A percentile compares a stretch with the other conserved stretches of the same genome.
phyloP scores from a whole-genome alignment of 2,113 vertebrate genomes.

The Brachypteracias leptosomus region DNA sequence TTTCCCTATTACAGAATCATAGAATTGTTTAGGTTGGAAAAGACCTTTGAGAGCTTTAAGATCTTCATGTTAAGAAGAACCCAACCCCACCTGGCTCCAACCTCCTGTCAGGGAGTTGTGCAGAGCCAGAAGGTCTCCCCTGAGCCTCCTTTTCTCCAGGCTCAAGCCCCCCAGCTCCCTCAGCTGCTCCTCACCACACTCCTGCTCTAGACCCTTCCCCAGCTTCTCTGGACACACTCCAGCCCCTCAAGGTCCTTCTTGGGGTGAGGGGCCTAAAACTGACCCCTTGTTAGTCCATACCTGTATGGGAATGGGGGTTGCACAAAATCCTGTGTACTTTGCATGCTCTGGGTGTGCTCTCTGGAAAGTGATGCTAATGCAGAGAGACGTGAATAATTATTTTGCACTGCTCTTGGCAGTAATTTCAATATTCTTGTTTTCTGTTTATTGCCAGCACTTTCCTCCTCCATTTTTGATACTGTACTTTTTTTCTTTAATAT shows the following conservation, averaged over 20 bases:
- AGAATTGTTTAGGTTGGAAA: neutral
- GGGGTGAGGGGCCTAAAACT: neutral
- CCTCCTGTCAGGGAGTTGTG: neutral
- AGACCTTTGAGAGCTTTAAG: neutral
- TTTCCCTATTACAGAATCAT: neutral
- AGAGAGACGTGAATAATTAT: neutral
- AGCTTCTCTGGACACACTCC: neutral
- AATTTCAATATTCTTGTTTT: slow-evolving; percentile 4
- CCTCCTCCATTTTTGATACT: neutral
- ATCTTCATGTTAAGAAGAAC: neutral
- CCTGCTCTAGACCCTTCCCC: neutral
- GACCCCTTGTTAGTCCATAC: neutral
- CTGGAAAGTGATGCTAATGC: neutral
- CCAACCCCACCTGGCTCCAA: neutral
- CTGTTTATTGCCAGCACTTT: neutral
- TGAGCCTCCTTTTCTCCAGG: neutral
- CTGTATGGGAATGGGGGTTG: neutral
- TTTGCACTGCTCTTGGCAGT: neutral
- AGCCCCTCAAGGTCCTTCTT: neutral
- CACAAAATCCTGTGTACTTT: neutral
- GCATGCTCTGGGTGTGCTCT: neutral
- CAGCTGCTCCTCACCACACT: neutral
- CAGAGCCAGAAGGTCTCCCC: neutral
- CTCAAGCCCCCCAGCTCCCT: neutral
- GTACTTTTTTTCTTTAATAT: neutral